These are phyloP conservation scores for Agrilus biguttatus DNA, from an alignment of 2,888 invertebrate species.

Conservation along the genomic window DNA sequence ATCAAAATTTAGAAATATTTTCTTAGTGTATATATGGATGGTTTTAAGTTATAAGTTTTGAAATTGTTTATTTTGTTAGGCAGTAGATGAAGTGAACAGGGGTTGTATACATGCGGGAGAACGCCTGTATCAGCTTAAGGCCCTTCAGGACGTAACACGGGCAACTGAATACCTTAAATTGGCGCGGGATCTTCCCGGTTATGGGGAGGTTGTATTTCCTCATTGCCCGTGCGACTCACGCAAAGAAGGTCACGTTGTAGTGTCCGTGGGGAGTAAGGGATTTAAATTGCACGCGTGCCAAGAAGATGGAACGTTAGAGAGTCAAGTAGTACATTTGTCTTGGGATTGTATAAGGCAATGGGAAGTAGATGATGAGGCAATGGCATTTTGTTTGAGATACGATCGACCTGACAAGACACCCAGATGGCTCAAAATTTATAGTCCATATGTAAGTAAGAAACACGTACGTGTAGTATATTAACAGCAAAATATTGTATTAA, in stretches of 20 bases:
- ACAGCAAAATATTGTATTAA: no score
- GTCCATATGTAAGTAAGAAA: constrained; percentile 63
- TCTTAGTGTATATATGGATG: no score
- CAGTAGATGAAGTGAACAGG: constrained; percentile 89
- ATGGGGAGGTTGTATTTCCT: constrained; percentile 89
- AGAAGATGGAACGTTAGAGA: constrained; percentile 64
- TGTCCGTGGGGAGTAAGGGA: constrained; percentile 41
- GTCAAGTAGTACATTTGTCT: constrained; percentile 57
- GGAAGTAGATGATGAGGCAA: constrained; percentile 85
- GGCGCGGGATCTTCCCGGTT: constrained; percentile 78
- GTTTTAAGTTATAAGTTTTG: not conserved
- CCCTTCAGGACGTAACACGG: constrained; percentile 79
- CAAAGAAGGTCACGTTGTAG: constrained; percentile 67
- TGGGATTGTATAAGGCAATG: constrained; percentile 76
- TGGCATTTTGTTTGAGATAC: constrained; percentile 83
- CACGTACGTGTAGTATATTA: no score
- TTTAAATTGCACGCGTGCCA: constrained; percentile 72
- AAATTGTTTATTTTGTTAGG: constrained; percentile 32
- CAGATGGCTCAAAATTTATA: constrained; percentile 74
- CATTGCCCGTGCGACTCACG: constrained; percentile 85
- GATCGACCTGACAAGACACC: constrained; percentile 65
- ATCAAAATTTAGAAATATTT: no score
- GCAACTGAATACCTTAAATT: constrained; percentile 75
- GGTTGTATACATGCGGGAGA: constrained; percentile 83
- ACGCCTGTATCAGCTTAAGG: constrained; percentile 89